Conservation (phyloP, 2,113 vertebrate genomes). For the Dermatemys mawii region DNA sequence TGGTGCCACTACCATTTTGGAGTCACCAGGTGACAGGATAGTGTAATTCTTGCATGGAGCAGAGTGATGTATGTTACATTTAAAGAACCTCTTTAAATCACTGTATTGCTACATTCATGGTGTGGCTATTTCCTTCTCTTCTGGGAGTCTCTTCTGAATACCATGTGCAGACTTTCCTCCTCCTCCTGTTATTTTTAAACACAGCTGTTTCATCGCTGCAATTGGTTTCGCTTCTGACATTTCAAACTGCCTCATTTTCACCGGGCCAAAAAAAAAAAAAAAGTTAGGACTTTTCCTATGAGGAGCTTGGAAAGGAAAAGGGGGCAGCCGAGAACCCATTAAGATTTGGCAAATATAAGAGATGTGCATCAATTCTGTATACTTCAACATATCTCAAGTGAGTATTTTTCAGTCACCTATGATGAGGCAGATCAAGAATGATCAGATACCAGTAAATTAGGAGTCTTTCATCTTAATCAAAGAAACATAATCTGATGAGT, state of each 20-base stretch:
- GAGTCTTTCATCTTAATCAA: neutral
- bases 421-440: fast-evolving
- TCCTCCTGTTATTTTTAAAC: neutral
- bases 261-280: neutral
- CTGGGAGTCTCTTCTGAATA: neutral
- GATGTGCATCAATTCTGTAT: neutral
- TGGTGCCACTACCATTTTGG: neutral
- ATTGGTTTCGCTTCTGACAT: conserved; percentile 5
- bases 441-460: neutral
- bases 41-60: fast-evolving
- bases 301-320: neutral
- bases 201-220: neutral
- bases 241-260: neutral
- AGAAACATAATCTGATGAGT: neutral
- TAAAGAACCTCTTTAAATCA: neutral
- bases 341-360: neutral
- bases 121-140: neutral
- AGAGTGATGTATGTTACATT: neutral
- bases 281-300: neutral
- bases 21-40: neutral
- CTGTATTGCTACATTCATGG: neutral
- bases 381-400: neutral
- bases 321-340: neutral
- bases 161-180: neutral
- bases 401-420: neutral